phyloP scores from a whole-genome alignment of 2,888 invertebrate species.

The Vesta saturnalis region DNA sequence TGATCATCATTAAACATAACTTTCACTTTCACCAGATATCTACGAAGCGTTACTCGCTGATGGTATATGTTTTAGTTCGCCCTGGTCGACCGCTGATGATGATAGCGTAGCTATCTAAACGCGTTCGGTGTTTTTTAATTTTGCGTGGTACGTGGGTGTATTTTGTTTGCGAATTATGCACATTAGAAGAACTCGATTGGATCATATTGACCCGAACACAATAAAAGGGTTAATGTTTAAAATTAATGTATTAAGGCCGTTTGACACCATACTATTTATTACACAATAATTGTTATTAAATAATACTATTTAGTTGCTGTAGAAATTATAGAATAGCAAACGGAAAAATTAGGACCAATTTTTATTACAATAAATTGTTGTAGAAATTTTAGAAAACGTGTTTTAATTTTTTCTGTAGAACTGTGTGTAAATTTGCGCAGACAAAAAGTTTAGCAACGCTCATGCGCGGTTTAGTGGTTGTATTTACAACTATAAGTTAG shows the following conservation, averaged over 20 bases:
- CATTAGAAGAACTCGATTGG: no score
- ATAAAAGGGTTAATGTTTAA: no score
- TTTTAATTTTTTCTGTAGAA: neutral
- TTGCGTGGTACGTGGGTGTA: no score
- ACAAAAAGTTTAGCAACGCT: neutral
- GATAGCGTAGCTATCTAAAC: no score
- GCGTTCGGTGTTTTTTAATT: no score
- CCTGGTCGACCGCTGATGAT: no score
- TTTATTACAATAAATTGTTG: neutral
- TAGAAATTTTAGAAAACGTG: neutral
- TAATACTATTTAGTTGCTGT: neutral
- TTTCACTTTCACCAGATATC: no score
- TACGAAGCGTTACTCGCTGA: no score
- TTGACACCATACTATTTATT: neutral
- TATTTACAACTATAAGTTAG: neutral
- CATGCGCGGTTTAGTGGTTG: neutral
- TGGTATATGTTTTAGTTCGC: no score
- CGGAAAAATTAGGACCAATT: neutral
- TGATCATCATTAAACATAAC: no score
- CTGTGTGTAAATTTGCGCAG: neutral
- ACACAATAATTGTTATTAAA: neutral
- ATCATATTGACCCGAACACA: no score
- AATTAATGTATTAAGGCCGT: neutral
- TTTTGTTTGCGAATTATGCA: no score
- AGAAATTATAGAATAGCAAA: neutral